A percentile compares a stretch with the other conserved stretches of the same genome.
These are phyloP conservation scores for Ectropis crepuscularia DNA, from an alignment of 2,888 invertebrate genomes.

Conservation along the genomic window DNA sequence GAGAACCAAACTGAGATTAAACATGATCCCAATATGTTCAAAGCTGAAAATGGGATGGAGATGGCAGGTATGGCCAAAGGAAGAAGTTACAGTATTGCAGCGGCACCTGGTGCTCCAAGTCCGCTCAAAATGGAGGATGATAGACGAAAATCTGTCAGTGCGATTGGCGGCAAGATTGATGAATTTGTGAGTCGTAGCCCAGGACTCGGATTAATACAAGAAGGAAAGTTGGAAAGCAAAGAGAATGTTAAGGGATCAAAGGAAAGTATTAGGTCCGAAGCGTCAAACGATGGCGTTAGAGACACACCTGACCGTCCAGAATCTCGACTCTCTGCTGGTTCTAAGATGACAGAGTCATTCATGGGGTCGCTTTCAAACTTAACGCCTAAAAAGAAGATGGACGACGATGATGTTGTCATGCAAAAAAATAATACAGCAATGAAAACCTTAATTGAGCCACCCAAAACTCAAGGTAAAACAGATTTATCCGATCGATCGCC, in stretches of 20 bases:
- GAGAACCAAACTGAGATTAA: constrained; percentile 67
- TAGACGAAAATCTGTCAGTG: constrained; percentile 79
- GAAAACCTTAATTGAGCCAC: constrained; percentile 53
- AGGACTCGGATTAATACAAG: constrained; percentile 77
- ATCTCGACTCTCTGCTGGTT: constrained; percentile 74
- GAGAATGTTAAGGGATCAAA: constrained; percentile 75
- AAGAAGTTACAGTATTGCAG: constrained; percentile 82
- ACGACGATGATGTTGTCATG: constrained; percentile 79
- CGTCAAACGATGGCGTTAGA: constrained; percentile 61
- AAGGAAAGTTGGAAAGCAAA: constrained; percentile 73
- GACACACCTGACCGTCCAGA: constrained; percentile 72
- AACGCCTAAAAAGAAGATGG: constrained; percentile 66
- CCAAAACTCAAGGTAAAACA: constrained; percentile 59
- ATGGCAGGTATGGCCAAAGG: constrained; percentile 76
- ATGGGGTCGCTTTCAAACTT: constrained; percentile 72
- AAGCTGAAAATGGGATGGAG: constrained; percentile 70
- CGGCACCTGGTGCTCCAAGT: constrained; percentile 77
- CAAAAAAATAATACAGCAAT: constrained; percentile 61
- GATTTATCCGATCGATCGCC: constrained; percentile 78
- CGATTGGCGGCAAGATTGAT: constrained; percentile 74
- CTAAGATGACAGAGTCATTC: constrained; percentile 81
- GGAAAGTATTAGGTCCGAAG: constrained; percentile 73
- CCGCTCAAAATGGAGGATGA: constrained; percentile 79
- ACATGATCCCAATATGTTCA: constrained; percentile 65
- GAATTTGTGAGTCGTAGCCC: constrained; percentile 70